Conservation (phyloP, 2,888 invertebrate genomes). For the Eristalis arbustorum region DNA sequence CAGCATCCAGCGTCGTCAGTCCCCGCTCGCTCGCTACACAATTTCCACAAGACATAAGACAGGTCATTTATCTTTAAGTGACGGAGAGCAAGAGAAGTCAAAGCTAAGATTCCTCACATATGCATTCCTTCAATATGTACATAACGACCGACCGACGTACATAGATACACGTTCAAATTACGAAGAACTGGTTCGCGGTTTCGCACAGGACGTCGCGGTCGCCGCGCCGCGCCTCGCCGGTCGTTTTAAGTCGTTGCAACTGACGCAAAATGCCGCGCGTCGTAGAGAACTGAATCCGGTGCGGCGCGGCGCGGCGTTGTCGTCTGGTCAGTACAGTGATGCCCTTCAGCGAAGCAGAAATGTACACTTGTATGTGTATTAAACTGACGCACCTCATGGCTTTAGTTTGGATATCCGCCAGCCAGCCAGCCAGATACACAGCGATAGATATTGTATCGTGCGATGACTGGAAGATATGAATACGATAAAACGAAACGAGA, state of each 20-base stretch:
- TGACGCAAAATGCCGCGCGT: constrained; percentile 46
- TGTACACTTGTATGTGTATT: not conserved
- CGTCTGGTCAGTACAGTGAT: constrained; percentile 38
- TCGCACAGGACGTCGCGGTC: constrained; percentile 44
- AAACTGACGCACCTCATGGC: not conserved
- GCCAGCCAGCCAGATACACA: not conserved
- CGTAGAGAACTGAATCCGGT: constrained; percentile 14
- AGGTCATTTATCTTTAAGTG: constrained; percentile 69
- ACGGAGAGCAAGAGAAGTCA: constrained; percentile 56
- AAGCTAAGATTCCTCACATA: constrained; percentile 50
- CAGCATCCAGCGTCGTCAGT: constrained; percentile 4
- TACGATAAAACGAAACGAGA: too few species aligned
- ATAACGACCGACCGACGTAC: constrained; percentile 31
- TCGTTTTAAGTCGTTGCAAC: constrained; percentile 39
- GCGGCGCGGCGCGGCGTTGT: constrained; percentile 5
- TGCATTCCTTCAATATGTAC: constrained; percentile 19
- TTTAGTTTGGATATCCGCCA: not conserved
- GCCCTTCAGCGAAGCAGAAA: not conserved
- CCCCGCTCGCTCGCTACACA: not conserved
- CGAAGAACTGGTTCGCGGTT: constrained; percentile 67
- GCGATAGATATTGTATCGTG: not conserved
- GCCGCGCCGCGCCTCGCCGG: not conserved
- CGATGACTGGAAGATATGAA: not conserved
- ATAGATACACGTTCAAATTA: constrained; percentile 63
- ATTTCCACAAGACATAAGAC: constrained; percentile 56